These are phyloP conservation scores for Argyrosomus japonicus DNA, from an alignment of 2,113 vertebrate species.

Conservation along the genomic window DNA sequence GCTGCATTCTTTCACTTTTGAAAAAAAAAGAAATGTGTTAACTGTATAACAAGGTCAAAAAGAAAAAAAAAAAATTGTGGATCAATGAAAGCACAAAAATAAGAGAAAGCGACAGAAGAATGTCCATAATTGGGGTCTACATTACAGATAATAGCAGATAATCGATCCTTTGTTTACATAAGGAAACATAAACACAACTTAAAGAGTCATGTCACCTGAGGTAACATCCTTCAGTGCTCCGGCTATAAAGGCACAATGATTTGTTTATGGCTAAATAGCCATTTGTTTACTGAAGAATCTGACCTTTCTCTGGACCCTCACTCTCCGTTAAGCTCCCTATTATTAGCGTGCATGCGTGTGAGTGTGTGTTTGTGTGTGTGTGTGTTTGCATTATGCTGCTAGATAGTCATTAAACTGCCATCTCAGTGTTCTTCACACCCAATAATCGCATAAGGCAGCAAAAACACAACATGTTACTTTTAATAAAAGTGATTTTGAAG, in stretches of 20 bases:
- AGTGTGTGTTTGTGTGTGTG: conserved; percentile 23
- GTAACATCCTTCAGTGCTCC: conserved; percentile 53
- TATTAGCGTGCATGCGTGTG: conserved; percentile 6
- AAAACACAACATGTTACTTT: neutral
- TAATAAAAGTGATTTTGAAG: conserved; percentile 58
- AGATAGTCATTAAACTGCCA: conserved; percentile 11
- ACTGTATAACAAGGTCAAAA: neutral
- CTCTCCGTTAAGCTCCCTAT: conserved; percentile 34
- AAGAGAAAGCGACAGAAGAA: neutral
- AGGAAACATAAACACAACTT: conserved; percentile 37
- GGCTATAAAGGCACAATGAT: conserved; percentile 29
- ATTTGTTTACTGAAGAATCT: conserved; percentile 63
- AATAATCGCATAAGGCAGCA: conserved; percentile 23
- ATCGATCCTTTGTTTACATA: conserved; percentile 34
- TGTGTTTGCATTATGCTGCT: neutral
- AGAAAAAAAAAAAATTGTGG: neutral
- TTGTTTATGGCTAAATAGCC: conserved; percentile 76
- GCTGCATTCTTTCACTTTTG: neutral
- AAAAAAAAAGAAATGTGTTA: neutral
- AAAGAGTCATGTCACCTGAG: conserved; percentile 53
- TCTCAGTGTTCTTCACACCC: neutral
- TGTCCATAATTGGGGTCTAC: neutral
- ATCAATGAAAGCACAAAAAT: neutral
- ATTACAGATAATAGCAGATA: conserved; percentile 8
- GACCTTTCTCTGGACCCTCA: conserved; percentile 68